These are phyloP conservation scores for Australoheros facetus DNA, from an alignment of 2,797 vertebrate species.

Conservation along the genomic window DNA sequence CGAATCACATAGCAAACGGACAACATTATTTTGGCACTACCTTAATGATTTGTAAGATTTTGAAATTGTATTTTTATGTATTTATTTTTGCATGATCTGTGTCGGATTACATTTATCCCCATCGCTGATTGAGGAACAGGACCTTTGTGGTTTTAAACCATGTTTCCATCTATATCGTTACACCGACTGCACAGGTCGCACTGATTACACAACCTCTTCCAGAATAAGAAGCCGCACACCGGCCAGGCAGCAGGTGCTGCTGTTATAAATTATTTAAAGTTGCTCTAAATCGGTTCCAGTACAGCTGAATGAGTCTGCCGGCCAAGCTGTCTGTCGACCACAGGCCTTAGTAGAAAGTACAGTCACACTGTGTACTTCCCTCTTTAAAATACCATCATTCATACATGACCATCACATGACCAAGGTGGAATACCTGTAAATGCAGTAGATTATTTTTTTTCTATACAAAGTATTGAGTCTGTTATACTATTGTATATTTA, in stretches of 20 bases:
- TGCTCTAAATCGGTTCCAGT: conserved; percentile 66
- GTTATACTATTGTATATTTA: neutral
- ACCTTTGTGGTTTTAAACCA: conserved; percentile 64
- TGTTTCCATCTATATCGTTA: conserved; percentile 58
- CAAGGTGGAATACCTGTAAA: conserved; percentile 52
- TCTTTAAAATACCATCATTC: conserved; percentile 64
- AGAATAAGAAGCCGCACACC: conserved; percentile 50
- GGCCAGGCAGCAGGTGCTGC: conserved; percentile 73
- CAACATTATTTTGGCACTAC: neutral
- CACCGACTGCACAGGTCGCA: conserved; percentile 30
- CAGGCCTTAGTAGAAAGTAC: conserved; percentile 70
- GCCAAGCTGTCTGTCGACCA: conserved; percentile 64
- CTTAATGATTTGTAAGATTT: neutral
- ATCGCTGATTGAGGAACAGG: conserved; percentile 72
- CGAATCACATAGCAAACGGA: neutral
- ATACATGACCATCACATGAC: conserved; percentile 60
- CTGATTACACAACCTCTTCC: conserved; percentile 71
- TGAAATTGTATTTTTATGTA: too few relatives aligned
- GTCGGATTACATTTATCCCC: conserved; percentile 5
- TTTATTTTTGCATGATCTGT: neutral
- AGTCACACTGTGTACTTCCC: conserved; percentile 70
- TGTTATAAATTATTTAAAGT: conserved; percentile 78
- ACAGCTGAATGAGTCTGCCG: conserved; percentile 68
- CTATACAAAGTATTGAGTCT: neutral
- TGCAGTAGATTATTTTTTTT: neutral